Percentiles rank a stretch among this genome's conserved stretches.
phyloP scores from a whole-genome alignment of 2,888 invertebrate genomes.

The Nephrotoma guestfalica region DNA sequence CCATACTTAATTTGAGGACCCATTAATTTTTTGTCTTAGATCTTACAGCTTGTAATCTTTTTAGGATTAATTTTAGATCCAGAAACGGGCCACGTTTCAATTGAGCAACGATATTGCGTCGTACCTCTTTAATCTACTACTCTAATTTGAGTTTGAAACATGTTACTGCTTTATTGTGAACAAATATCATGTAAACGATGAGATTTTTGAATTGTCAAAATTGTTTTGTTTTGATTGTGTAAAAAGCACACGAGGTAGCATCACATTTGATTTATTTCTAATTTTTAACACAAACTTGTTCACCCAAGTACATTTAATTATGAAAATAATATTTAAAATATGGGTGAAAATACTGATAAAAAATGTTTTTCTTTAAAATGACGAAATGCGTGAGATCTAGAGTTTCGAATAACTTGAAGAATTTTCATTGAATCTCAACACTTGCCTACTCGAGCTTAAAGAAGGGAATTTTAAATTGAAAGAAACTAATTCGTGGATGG shows the following conservation, averaged over 20 bases:
- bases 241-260: not conserved
- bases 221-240: not conserved
- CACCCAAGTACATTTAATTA: too few species aligned
- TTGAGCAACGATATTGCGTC: too few species aligned
- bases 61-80: too few species aligned
- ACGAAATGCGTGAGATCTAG: not conserved
- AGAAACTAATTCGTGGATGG: not conserved
- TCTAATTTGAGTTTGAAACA: too few species aligned
- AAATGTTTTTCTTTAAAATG: not conserved
- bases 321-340: not conserved
- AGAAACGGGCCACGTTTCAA: too few species aligned
- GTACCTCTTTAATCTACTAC: too few species aligned
- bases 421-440: not conserved
- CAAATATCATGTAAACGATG: not conserved
- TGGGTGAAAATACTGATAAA: not conserved
- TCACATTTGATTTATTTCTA: not conserved
- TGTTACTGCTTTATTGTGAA: too few species aligned
- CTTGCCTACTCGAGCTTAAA: not conserved
- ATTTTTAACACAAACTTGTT: not conserved
- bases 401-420: not conserved
- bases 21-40: too few species aligned
- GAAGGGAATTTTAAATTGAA: not conserved
- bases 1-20: too few species aligned
- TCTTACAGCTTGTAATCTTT: too few species aligned
- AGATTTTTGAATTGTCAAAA: not conserved